Evolutionary conservation across 2,113 vertebrate species (phyloP).

Genomic region (Pterocles orientalis): DNA sequence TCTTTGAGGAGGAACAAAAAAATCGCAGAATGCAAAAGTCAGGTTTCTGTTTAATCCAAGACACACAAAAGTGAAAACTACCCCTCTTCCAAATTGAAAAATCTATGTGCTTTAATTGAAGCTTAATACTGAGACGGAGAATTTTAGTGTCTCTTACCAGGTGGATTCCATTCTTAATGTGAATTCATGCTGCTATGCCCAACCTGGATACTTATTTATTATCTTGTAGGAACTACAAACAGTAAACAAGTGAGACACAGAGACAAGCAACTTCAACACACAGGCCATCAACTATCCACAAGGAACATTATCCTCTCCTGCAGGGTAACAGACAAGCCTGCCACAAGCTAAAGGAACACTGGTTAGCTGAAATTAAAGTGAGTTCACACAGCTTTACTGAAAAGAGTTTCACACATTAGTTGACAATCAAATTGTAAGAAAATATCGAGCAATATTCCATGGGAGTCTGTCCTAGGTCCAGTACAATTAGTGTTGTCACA

Average conservation of each 20-base stretch:
- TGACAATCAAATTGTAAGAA: background rate
- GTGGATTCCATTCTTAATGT: background rate
- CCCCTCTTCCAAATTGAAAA: background rate
- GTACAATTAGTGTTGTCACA: background rate
- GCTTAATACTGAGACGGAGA: background rate
- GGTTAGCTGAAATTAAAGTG: background rate
- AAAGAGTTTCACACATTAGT: background rate
- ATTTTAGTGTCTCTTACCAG: background rate
- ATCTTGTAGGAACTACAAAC: background rate
- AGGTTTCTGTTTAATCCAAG: background rate
- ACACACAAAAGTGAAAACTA: background rate
- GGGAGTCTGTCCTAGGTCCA: background rate
- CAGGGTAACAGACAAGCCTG: background rate
- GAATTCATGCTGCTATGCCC: background rate
- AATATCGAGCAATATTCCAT: background rate
- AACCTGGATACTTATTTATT: background rate
- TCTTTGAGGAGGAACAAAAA: background rate
- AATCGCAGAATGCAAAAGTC: background rate
- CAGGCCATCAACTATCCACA: background rate
- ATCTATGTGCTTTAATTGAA: background rate
- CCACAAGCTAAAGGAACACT: background rate
- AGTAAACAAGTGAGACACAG: background rate
- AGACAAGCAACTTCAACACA: background rate
- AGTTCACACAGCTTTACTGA: background rate
- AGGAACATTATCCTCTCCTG: background rate